Conservation (phyloP, 1,140 invertebrate species). For the Drosophila tropicalis region DNA sequence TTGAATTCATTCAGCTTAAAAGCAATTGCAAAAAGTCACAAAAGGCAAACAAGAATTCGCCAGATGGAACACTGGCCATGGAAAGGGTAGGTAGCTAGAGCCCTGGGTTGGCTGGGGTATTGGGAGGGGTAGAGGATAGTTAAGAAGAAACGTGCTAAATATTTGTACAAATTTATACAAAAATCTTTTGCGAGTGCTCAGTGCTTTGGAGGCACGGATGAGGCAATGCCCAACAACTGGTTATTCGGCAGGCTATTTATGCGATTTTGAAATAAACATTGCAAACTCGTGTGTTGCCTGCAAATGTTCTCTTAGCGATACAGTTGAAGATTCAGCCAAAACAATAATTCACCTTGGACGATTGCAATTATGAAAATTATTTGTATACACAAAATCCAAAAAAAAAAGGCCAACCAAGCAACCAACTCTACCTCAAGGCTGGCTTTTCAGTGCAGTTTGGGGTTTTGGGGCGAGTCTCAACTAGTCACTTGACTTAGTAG, state of each 20-base stretch:
- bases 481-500: not conserved
- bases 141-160: conserved; percentile 43
- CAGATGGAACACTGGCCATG: too few relatives aligned
- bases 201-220: not conserved
- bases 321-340: conserved; percentile 6
- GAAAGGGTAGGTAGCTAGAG: not conserved
- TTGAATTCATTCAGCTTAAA: conserved; percentile 32
- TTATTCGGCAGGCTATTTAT: conserved; percentile 24
- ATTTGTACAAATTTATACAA: conserved; percentile 34
- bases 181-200: conserved; percentile 5
- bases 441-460: not conserved
- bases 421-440: not conserved
- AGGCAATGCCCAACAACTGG: conserved; percentile 8
- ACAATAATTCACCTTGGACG: conserved; percentile 22
- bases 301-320: conserved; percentile 27
- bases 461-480: conserved; percentile 3
- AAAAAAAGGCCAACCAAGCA: not conserved
- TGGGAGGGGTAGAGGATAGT: not conserved
- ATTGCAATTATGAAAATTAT: conserved; percentile 5
- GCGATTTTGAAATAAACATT: conserved; percentile 39
- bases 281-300: conserved; percentile 10
- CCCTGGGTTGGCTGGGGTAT: not conserved
- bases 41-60: not conserved
- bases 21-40: not conserved
- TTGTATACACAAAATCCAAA: not conserved